Conservation (phyloP, 2,888 invertebrate genomes). For the Exocentrus adspersus region DNA sequence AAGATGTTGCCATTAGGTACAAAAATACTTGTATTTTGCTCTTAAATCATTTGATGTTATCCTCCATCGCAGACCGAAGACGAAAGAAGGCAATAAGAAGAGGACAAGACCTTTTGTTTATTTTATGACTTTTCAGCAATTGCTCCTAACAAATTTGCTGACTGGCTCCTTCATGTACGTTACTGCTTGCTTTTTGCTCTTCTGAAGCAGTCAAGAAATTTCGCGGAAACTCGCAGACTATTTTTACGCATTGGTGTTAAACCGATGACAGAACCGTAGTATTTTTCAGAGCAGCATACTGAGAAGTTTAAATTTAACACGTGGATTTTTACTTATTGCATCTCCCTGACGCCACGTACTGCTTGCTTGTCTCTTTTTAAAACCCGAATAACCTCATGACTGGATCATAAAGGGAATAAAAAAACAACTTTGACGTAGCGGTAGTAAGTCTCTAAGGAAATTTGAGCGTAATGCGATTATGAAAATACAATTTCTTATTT, state of each 20-base stretch:
- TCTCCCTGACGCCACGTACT: conserved; percentile 11
- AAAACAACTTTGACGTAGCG: not conserved
- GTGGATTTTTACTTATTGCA: conserved; percentile 19
- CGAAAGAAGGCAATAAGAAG: no score
- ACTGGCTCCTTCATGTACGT: no score
- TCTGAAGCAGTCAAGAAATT: not conserved
- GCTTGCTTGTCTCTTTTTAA: not conserved
- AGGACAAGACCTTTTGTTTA: no score
- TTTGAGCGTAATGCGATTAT: not conserved
- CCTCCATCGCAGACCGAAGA: no score
- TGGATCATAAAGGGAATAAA: conserved; percentile 2
- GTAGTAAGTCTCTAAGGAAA: not conserved
- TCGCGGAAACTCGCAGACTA: not conserved
- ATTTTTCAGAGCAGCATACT: not conserved
- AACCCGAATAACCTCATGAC: not conserved
- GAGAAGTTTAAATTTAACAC: conserved; percentile 23
- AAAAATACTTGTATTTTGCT: no score
- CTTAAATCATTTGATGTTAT: no score
- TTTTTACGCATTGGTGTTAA: not conserved
- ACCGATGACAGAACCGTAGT: not conserved
- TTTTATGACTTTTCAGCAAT: no score
- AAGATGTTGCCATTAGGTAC: no score
- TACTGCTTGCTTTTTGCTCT: no score
- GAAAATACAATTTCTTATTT: not conserved
- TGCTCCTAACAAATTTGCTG: no score